Evolutionary conservation across 2,113 vertebrate genomes (phyloP).

Genomic region (Oenanthe oenanthe): DNA sequence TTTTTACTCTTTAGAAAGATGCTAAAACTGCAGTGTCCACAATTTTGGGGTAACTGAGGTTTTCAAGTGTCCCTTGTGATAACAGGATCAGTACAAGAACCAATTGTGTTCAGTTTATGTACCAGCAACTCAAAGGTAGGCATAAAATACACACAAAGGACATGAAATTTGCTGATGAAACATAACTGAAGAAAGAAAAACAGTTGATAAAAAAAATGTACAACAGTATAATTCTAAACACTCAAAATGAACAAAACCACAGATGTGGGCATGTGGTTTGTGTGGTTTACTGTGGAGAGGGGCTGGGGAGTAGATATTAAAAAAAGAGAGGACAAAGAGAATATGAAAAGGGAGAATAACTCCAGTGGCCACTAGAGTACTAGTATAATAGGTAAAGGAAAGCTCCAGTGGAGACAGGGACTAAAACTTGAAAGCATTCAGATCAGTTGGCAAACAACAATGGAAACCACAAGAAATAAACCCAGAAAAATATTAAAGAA

Average conservation of each 20-base stretch:
- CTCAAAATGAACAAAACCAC: neutral
- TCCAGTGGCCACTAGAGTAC: neutral
- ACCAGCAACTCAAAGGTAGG: neutral
- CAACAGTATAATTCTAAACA: neutral
- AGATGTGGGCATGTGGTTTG: neutral
- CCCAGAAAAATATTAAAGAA: neutral
- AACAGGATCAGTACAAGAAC: neutral
- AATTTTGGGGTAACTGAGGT: neutral
- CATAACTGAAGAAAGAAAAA: neutral
- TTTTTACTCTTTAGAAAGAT: conserved; percentile 19
- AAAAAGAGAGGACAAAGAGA: neutral
- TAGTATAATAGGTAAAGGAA: neutral
- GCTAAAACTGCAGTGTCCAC: conserved; percentile 42
- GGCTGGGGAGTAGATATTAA: neutral
- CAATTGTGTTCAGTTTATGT: neutral
- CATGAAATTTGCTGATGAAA: conserved; percentile 7
- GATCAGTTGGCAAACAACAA: neutral
- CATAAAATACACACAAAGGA: neutral
- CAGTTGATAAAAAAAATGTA: neutral
- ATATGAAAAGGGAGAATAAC: neutral
- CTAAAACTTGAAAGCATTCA: neutral
- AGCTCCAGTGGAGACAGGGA: neutral
- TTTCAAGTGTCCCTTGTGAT: neutral
- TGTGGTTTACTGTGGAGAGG: neutral
- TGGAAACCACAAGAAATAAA: neutral